Evolutionary conservation across 2,797 vertebrate genomes (phyloP), one percentile per base, ranked within the genome.

Genomic region (Clamator glandarius): DNA sequence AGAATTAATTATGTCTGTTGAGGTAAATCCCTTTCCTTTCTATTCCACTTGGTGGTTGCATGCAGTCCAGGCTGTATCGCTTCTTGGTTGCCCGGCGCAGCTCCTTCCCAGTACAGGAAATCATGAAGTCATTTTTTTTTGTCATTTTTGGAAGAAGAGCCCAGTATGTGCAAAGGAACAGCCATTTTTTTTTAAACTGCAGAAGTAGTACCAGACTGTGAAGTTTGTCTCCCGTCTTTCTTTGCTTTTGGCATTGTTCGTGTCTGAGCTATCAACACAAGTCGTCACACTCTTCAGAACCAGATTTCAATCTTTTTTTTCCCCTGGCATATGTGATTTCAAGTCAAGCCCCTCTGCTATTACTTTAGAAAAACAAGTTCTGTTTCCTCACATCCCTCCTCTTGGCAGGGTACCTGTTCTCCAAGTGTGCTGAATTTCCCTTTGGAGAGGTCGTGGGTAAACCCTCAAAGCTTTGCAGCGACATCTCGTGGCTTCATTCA

Each of bases 21-120:
- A 55, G 66, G 28, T 78, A 75, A 93, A 72, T 78, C 26, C 36
- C 21, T 90, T 90, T 91, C 64, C 84, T 92, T 86, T 76, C 66
- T 69, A 17, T 75, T 92, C 88, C 12, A 14, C 36, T 44, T 36
- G 50, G 26, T 2, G 4, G 17, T 70, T 84, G 41, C 57, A 8
- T 48, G 36, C 44, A 1, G 2, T 61, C 42, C 51, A 55, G 35
- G 18, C 41, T 25, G 67, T 63, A 19, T 2, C 87, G 42, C 19
- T 9, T 67, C 87, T 80, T 80, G 75, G 57, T 66, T 86, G 54
- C 69, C 69, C 5, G 6, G 41, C 59, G 51, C 33, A 41, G 51
- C 28, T 80, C 2, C 3, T 31, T 15, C 11, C 16, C 16, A 31
- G 16, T 8, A 17, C 33, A 83, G 84, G 64, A 90, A 92, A 48